These are phyloP conservation scores for Noctua pronuba DNA, from an alignment of 2,888 invertebrate species.

Conservation along the genomic window DNA sequence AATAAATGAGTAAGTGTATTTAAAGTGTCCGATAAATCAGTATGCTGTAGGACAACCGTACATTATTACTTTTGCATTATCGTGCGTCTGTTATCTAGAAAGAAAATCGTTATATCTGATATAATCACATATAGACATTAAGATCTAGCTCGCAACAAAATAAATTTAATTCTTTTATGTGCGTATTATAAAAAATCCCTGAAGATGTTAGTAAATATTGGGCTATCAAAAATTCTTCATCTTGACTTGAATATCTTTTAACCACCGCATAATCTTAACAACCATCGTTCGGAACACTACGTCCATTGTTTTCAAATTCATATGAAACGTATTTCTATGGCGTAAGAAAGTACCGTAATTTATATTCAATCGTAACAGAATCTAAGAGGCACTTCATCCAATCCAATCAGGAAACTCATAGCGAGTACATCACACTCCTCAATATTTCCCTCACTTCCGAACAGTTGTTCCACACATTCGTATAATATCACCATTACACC, in stretches of 20 bases:
- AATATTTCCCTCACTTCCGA: slow-evolving; percentile 61
- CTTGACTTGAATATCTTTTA: background rate
- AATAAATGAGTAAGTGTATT: no score
- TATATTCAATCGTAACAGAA: background rate
- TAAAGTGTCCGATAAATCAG: no score
- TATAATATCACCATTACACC: slow-evolving; percentile 78
- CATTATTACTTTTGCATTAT: no score
- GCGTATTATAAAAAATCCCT: background rate
- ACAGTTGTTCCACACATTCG: slow-evolving; percentile 79
- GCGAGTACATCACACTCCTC: slow-evolving; percentile 35
- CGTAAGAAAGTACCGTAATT: background rate
- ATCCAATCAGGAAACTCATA: slow-evolving; percentile 56
- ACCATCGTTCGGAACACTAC: background rate
- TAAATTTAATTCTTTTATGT: background rate
- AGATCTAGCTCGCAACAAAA: no score
- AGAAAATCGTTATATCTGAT: no score
- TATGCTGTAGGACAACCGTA: no score
- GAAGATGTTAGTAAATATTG: background rate
- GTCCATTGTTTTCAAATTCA: background rate
- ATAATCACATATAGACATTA: no score
- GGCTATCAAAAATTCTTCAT: background rate
- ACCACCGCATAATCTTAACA: background rate
- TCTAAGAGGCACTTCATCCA: slow-evolving; percentile 30
- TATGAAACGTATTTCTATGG: background rate
- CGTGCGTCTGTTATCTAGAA: no score